phyloP scores from a whole-genome alignment of 1,140 invertebrate species.

The Thaumatotibia leucotreta region DNA sequence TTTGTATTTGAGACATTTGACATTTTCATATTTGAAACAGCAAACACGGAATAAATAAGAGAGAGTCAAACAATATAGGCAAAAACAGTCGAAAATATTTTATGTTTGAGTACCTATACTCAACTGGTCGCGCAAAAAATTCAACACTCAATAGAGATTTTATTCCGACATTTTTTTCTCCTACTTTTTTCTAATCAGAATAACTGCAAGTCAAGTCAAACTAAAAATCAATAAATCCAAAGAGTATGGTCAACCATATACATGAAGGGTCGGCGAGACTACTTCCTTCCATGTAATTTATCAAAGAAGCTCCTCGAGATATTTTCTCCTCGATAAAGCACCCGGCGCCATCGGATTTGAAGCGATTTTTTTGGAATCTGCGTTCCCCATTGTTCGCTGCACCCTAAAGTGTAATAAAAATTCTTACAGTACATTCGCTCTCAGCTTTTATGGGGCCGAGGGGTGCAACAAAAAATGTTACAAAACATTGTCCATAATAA shows the following conservation, averaged over 20 bases:
- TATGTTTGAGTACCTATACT: no score
- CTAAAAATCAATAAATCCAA: background rate
- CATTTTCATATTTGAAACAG: no score
- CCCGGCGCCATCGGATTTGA: constrained; percentile 2
- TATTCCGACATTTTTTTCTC: no score
- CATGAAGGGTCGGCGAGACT: background rate
- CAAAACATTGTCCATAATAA: constrained; percentile 9
- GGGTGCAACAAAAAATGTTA: constrained; percentile 9
- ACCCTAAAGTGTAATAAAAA: constrained; percentile 13
- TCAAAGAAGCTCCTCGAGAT: background rate
- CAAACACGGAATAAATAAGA: no score
- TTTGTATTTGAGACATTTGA: no score
- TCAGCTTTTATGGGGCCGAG: background rate
- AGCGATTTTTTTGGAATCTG: constrained; percentile 3
- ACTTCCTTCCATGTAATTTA: background rate
- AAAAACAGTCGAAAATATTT: no score
- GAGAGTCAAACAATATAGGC: no score
- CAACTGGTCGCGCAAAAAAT: no score
- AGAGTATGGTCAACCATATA: background rate
- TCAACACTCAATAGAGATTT: no score
- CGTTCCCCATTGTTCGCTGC: constrained; percentile 5
- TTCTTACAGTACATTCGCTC: constrained; percentile 9
- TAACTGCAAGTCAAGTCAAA: no score
- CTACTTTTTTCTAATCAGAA: no score
- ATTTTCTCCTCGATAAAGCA: constrained; percentile 12